Percentiles rank a stretch among this genome's conserved stretches.
These are phyloP conservation scores for Numenius arquata DNA, from an alignment of 2,113 vertebrate genomes.

Conservation along the genomic window DNA sequence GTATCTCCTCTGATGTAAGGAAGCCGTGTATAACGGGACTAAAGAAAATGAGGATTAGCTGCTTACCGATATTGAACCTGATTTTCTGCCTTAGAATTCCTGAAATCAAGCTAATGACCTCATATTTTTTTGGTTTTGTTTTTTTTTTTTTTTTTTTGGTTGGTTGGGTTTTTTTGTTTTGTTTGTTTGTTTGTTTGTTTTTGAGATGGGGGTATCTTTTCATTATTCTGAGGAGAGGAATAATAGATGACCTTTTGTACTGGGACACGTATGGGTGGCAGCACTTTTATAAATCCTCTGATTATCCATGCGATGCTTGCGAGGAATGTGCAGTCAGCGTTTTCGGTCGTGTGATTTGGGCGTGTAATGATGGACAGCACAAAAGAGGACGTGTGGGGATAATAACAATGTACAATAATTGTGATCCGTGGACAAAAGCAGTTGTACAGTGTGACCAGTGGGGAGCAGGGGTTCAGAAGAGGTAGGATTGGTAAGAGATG, in stretches of 20 bases:
- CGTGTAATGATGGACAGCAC: neutral
- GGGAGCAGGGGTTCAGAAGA: neutral
- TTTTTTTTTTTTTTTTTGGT: no score
- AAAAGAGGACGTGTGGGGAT: neutral
- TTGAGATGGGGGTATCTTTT: neutral
- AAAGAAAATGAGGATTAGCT: neutral
- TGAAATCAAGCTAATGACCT: neutral
- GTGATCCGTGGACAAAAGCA: neutral
- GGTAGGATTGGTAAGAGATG: neutral
- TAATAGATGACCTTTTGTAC: neutral
- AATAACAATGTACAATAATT: neutral
- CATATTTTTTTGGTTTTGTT: neutral
- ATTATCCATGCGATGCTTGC: neutral
- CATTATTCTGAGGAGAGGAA: neutral
- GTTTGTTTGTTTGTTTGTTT: neutral
- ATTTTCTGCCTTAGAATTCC: neutral
- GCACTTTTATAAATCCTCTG: neutral
- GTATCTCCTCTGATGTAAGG: neutral
- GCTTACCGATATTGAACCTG: neutral
- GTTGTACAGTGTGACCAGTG: neutral
- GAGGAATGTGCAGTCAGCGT: neutral
- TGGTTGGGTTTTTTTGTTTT: no score
- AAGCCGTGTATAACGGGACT: neutral
- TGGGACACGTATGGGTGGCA: neutral
- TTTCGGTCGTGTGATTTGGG: neutral